Evolutionary conservation across 2,888 invertebrate species (phyloP).

Genomic region (Liposcelis brunnea): DNA sequence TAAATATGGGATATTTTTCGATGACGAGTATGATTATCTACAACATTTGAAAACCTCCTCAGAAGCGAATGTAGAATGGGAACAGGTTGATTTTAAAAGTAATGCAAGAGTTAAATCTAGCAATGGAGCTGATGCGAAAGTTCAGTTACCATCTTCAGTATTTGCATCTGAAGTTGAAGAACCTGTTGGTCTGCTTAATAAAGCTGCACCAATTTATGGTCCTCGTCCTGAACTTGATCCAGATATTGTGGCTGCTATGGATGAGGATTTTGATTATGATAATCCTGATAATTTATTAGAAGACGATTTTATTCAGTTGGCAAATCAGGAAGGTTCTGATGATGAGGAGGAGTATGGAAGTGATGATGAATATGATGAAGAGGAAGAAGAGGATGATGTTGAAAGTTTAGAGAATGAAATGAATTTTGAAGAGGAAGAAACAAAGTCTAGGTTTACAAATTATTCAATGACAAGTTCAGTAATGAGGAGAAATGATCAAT

Average conservation of each 20-base stretch:
- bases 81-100: constrained; percentile 25
- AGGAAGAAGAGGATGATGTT: constrained; percentile 28
- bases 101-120: background rate
- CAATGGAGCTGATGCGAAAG: constrained; percentile 15
- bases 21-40: constrained; percentile 89
- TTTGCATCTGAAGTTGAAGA: constrained; percentile 79
- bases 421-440: constrained; percentile 46
- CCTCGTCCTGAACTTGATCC: constrained; percentile 66
- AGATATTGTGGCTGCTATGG: constrained; percentile 81
- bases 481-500: constrained; percentile 64
- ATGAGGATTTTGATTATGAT: constrained; percentile 78
- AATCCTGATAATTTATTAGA: constrained; percentile 72
- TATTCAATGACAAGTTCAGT: constrained; percentile 90
- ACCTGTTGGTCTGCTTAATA: constrained; percentile 64
- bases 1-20: constrained; percentile 82
- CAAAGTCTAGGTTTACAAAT: constrained; percentile 74
- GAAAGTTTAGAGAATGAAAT: constrained; percentile 19
- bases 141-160: constrained; percentile 66
- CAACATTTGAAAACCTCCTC: constrained; percentile 53
- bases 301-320: constrained; percentile 79
- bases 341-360: constrained; percentile 25
- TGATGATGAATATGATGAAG: constrained; percentile 22
- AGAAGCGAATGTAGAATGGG: constrained; percentile 37
- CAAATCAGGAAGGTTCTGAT: constrained; percentile 36
- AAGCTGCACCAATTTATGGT: constrained; percentile 46